A percentile compares a stretch with the other conserved stretches of the same genome.
phyloP scores from a whole-genome alignment of 2,797 vertebrate species.

The Microctenopoma steveboyesi region DNA sequence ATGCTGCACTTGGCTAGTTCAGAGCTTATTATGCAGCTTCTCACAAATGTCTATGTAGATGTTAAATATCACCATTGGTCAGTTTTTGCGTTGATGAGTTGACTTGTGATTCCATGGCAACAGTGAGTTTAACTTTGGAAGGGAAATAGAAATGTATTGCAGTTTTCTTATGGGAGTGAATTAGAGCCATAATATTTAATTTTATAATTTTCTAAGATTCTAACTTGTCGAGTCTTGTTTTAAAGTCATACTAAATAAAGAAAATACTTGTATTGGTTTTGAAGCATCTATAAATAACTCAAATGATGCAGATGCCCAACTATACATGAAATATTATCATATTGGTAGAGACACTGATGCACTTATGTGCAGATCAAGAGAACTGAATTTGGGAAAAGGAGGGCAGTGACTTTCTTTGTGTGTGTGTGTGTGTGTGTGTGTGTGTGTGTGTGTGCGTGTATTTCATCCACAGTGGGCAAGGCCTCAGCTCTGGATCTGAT shows the following conservation, averaged over 20 bases:
- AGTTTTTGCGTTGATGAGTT: neutral
- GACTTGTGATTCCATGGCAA: neutral
- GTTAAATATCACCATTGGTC: neutral
- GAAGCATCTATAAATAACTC: too few relatives aligned
- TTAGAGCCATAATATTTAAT: neutral
- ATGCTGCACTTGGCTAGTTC: conserved; percentile 14
- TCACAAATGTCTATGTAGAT: neutral
- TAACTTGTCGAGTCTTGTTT: neutral
- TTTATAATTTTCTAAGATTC: neutral
- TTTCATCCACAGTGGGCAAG: conserved; percentile 57
- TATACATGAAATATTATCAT: neutral
- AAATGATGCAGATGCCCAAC: neutral
- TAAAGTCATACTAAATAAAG: too few relatives aligned
- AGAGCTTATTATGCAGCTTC: conserved; percentile 20
- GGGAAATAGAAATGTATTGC: neutral
- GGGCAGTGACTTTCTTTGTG: neutral
- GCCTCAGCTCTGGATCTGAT: conserved; percentile 76
- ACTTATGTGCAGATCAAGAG: conserved; percentile 15
- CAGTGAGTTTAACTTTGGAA: neutral
- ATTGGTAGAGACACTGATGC: neutral
- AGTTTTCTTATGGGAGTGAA: conserved; percentile 3
- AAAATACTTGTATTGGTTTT: too few relatives aligned
- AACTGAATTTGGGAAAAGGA: conserved; percentile 15
- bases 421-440: conserved; percentile 19
- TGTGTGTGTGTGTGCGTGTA: conserved; percentile 7